Conservation (phyloP, 2,113 vertebrate species). For the Merops nubicus region DNA sequence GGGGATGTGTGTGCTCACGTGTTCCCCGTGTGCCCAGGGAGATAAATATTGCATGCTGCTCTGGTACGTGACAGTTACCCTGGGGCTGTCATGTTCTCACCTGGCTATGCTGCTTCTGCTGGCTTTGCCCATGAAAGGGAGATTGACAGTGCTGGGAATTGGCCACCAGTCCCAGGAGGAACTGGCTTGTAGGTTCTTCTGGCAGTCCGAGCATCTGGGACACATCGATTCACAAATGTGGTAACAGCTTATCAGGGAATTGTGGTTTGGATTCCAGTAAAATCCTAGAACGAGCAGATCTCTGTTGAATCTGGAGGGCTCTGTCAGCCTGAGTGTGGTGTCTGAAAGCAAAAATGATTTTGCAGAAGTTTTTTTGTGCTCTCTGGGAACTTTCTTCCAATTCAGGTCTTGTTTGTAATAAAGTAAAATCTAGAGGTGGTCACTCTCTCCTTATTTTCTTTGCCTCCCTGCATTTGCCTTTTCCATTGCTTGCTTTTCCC, state of each 20-base stretch:
- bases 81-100: not conserved
- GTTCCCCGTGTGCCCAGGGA: not conserved
- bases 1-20: accelerated
- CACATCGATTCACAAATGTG: not conserved
- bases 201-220: not conserved
- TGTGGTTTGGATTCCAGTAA: conserved; percentile 47
- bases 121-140: not conserved
- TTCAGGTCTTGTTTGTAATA: not conserved
- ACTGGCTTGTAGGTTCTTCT: not conserved
- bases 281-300: not conserved
- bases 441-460: not conserved
- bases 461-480: not conserved
- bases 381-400: not conserved
- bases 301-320: not conserved
- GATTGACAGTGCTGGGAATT: not conserved
- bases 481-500: not conserved
- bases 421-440: not conserved
- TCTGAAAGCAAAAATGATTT: not conserved
- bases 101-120: not conserved
- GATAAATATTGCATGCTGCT: not conserved
- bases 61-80: not conserved
- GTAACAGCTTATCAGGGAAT: conserved; percentile 24
- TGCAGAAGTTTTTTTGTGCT: not conserved
- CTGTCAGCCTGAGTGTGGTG: not conserved
- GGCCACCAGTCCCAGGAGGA: not conserved